These are phyloP conservation scores for Carcharodon carcharias DNA, from an alignment of 2,797 vertebrate genomes.

Conservation along the genomic window DNA sequence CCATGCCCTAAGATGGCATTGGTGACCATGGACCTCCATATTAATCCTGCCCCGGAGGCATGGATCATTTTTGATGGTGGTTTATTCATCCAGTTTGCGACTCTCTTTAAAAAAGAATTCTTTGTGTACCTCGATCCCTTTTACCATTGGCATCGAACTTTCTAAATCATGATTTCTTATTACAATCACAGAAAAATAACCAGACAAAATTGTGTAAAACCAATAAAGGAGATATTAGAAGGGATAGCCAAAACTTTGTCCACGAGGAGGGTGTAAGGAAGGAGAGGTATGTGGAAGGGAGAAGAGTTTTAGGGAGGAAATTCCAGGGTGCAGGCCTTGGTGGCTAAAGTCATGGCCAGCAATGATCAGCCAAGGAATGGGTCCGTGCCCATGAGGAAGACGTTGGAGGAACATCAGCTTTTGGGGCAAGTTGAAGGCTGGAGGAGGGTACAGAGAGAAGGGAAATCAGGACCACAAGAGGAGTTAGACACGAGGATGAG, in stretches of 20 bases:
- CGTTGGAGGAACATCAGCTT: neutral
- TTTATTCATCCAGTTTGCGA: no score
- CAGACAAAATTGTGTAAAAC: neutral
- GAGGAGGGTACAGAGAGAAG: no score
- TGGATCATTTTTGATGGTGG: no score
- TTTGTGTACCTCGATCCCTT: no score
- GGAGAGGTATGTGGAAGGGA: neutral
- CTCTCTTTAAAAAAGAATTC: no score
- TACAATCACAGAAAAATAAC: neutral
- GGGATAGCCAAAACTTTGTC: neutral
- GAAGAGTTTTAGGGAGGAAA: no score
- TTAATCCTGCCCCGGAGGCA: no score
- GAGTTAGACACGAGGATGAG: neutral
- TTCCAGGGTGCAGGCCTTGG: neutral
- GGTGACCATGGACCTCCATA: no score
- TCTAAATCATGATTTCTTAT: no score
- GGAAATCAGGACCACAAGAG: neutral
- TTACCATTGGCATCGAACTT: no score
- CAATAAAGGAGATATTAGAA: neutral
- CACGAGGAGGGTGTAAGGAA: neutral
- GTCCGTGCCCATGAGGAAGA: neutral
- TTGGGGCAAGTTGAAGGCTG: neutral
- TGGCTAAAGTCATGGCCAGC: neutral
- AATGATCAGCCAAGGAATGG: neutral
- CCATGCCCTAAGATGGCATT: no score